Conservation (phyloP, 2,797 vertebrate species). For the Semotilus atromaculatus region DNA sequence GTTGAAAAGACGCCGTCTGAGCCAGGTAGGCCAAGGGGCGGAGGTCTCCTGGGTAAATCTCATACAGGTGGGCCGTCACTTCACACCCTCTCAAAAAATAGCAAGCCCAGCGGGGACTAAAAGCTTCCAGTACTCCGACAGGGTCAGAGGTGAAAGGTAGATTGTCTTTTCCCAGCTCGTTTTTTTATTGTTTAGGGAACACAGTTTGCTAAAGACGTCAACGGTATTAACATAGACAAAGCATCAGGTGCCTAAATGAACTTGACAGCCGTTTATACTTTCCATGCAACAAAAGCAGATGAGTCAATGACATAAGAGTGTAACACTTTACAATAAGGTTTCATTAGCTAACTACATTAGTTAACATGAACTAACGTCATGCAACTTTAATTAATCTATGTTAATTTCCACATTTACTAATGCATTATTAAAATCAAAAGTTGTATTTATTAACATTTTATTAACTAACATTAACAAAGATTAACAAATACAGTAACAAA, state of each 20-base stretch:
- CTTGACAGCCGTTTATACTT: constrained; percentile 23
- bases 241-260: constrained; percentile 44
- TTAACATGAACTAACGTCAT: too few species aligned
- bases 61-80: constrained; percentile 52
- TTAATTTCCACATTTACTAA: too few species aligned
- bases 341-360: too few species aligned
- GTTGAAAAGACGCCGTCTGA: constrained; percentile 31
- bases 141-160: constrained; percentile 41
- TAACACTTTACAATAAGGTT: too few species aligned
- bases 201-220: constrained; percentile 34
- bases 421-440: too few species aligned
- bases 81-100: constrained; percentile 48
- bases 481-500: too few species aligned
- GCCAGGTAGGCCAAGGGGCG: constrained; percentile 51
- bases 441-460: too few species aligned
- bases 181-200: constrained; percentile 47
- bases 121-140: constrained; percentile 30
- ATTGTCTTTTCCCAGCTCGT: constrained; percentile 33
- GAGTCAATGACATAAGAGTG: background rate
- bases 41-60: constrained; percentile 43
- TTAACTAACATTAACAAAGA: too few species aligned
- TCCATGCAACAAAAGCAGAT: constrained; percentile 17
- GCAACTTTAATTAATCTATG: too few species aligned
- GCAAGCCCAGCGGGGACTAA: constrained; percentile 23
- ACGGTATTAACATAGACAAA: constrained; percentile 36